A percentile compares a stretch with the other conserved stretches of the same genome.
phyloP scores from a whole-genome alignment of 2,113 vertebrate species.

The Osmerus mordax region DNA sequence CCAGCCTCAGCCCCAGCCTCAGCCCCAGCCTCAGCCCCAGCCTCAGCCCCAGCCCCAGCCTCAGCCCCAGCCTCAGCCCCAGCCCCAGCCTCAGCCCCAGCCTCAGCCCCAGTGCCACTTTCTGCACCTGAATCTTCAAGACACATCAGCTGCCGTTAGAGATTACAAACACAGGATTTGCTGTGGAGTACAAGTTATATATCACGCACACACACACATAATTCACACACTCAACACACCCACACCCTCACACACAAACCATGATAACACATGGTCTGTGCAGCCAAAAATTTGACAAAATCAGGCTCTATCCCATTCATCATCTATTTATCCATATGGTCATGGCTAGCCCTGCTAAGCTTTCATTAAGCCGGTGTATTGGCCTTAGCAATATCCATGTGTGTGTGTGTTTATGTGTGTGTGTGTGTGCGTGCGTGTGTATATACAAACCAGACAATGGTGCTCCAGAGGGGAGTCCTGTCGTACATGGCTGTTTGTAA shows the following conservation, averaged over 20 bases:
- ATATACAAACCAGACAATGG: background rate
- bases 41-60: background rate
- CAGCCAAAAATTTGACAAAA: background rate
- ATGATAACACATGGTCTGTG: constrained; percentile 46
- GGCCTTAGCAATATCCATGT: no score
- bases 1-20: no score
- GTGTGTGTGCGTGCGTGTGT: background rate
- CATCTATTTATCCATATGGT: background rate
- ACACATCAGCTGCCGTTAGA: no score
- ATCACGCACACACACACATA: constrained; percentile 19
- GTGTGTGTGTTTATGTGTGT: background rate
- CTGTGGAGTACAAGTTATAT: constrained; percentile 5
- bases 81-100: background rate
- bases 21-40: constrained; percentile 17
- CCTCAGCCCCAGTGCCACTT: background rate
- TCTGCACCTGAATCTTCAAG: background rate
- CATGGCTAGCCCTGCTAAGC: background rate
- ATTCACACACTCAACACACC: constrained; percentile 20
- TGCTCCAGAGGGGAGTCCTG: background rate
- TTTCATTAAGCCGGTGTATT: background rate
- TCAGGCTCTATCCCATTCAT: background rate
- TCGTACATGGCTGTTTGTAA: constrained; percentile 52
- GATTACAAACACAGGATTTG: background rate
- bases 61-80: background rate
- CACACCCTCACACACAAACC: constrained; percentile 27